Evolutionary conservation across 2,113 vertebrate genomes (phyloP), one percentile per base, ranked within the genome.

Genomic region (Columbina picui): DNA sequence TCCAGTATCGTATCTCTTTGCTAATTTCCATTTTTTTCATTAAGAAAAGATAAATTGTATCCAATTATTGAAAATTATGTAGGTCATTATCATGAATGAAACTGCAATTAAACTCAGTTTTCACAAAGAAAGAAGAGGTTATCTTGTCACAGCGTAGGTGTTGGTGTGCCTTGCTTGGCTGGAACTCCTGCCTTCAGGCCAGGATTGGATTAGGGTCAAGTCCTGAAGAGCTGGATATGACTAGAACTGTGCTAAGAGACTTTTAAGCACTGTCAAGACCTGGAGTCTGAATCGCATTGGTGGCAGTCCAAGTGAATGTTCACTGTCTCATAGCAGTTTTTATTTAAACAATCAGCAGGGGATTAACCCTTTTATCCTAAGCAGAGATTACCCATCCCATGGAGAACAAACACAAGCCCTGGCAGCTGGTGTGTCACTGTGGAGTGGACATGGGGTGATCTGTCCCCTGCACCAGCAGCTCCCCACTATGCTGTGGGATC

Each of bases 61-160:
- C 76, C 89, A 96, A 91, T 96, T 96, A 95, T 74, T 92, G 76
- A 94, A 96, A 97, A 96, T 96, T 95, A 96, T 96, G 87, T 97
- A 87, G 92, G 94, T 94, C 93, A 93, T 97, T 97, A 94, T 94
- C 82, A 63, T 95, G 94, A 96, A 94, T 94, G 89, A 90, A 97
- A 73, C 73, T 75, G 95, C 90, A 94, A 87, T 96, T 96, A 93
- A 91, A 87, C 36, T 80, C 5, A 15, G 76, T 86, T 96, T 96
- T 75, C 82, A 63, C 65, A 52, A 70, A 90, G 91, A 38, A 95
- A 82, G 75, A 95, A 67, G 89, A 78, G 87, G 91, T 92, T 96
- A 75, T 94, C 92, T 90, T 90, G 84, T 69, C 89, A 30, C 29
- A 45, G 67, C 0, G 29, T 59, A 78, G 87, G 91, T 77, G 61